Evolutionary conservation across 2,888 invertebrate genomes (phyloP).

Genomic region (Erannis defoliaria): DNA sequence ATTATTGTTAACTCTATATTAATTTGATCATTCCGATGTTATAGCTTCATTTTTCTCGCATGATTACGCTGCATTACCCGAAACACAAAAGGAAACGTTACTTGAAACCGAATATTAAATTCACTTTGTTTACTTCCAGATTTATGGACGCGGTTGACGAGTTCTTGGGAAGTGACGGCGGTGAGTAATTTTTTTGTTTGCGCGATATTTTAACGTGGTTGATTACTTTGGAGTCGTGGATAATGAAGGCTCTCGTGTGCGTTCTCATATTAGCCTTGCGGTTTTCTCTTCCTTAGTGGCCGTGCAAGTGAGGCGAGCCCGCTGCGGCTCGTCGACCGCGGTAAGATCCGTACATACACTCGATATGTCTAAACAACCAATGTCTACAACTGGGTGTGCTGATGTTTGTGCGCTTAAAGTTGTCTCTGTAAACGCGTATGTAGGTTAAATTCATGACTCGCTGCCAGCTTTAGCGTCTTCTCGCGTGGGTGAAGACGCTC

Average conservation of each 20-base stretch:
- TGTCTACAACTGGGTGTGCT: slow-evolving; percentile 61
- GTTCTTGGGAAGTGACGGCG: slow-evolving; percentile 69
- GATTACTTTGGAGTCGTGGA: slow-evolving; percentile 62
- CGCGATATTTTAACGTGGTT: slow-evolving; percentile 60
- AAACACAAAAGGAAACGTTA: slow-evolving; percentile 33
- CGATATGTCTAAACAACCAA: slow-evolving; percentile 59
- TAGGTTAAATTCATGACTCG: slow-evolving; percentile 71
- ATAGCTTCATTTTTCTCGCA: slow-evolving; percentile 45
- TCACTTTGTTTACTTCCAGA: slow-evolving; percentile 72
- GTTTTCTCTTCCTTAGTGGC: slow-evolving; percentile 67
- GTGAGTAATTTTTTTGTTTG: slow-evolving; percentile 75
- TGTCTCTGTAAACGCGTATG: slow-evolving; percentile 57
- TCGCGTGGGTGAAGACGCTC: slow-evolving; percentile 75
- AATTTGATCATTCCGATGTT: slow-evolving; percentile 41
- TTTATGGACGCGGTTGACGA: slow-evolving; percentile 76
- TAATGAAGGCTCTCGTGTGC: slow-evolving; percentile 58
- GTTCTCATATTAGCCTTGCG: slow-evolving; percentile 60
- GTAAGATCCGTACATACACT: slow-evolving; percentile 58
- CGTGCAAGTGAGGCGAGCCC: slow-evolving; percentile 59
- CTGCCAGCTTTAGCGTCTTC: slow-evolving; percentile 58
- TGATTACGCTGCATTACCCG: slow-evolving; percentile 30
- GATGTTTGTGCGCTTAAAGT: slow-evolving; percentile 54
- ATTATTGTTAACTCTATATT: slow-evolving; percentile 50
- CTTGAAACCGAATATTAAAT: slow-evolving; percentile 50
- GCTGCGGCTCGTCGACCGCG: slow-evolving; percentile 57